Base-by-base conservation (phyloP, 2,113 vertebrate genomes). In the Onychostoma macrolepis region DNA sequence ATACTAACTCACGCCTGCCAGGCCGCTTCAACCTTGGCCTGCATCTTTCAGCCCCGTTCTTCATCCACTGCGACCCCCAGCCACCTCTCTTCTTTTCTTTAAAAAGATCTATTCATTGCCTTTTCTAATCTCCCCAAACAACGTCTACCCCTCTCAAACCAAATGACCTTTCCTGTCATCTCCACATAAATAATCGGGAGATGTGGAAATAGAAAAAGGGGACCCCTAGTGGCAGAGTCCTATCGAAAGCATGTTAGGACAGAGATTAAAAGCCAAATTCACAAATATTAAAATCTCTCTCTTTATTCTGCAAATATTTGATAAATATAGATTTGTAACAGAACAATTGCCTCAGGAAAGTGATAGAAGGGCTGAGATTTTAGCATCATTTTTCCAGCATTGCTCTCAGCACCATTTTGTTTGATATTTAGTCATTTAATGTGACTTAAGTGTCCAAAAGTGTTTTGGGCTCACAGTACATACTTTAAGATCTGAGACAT, bases 81-180 rank as follows among this genome's bases (percentile, higher is more conserved):
- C 61, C 48, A 26, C 77, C 0, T 10, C 75, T 86, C 33, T 33
- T 74, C 45, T 41, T 74, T 41, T n/a, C 56, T 72, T 76, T 30
- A 2, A 63, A 28, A 56, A 33, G 15, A 58, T 63, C 76, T 2
- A 21, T 76, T 45, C 81, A 41, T 65, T 43, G 69, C 69, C 50
- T 76, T 48, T 77, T 75, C 78, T 43, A 83, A 67, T 78, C 28
- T 85, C 76, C 41, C 86, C 8, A 4, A 33, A 80, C 80, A 10
- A 58, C 1, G 61, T 85, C 78, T 86, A 74, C 85, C 78, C 33
- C 87, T 88, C 90, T 92, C 84, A 88, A 65, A 74, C 86, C 86
- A 89, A 87, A 90, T 93, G 89, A 94, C 93, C 93, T 94, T 92
- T 92, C 77, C 90, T 93, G 92, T 91, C 89, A 90, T 48, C 83